Evolutionary conservation across 2,888 invertebrate genomes (phyloP), one percentile per base, ranked within the genome.

Genomic region (Tinea trinotella): DNA sequence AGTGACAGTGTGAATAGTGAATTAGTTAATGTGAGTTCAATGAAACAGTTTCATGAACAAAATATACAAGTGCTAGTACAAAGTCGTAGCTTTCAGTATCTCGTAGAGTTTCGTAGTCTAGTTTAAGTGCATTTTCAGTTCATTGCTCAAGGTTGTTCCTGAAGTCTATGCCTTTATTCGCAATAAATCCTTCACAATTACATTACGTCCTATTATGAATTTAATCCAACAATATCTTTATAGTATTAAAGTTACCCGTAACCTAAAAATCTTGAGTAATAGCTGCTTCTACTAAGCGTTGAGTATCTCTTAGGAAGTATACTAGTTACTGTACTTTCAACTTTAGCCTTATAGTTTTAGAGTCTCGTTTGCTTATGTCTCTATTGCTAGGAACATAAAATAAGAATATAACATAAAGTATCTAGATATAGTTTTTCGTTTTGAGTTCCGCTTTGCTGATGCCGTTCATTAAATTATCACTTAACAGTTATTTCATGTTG

Each of bases 1-100:
- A 58, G 61, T 72, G 68, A 71, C 73, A 72, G 74, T 63, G 62
- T 59, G 20, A 13, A 10, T 57, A 12, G 40, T 40, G 40, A 13
- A n/a, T 40, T 30, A 7, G 30, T n/a, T 30, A n/a, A 30, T 30
- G 30, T 30, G 30, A 30, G 30, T 30, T 7, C 30, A 7, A n/a
- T n/a, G n/a, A n/a, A n/a, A n/a, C n/a, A n/a, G n/a, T n/a, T n/a
- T n/a, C n/a, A n/a, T n/a, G n/a, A n/a, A n/a, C n/a, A n/a, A n/a
- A n/a, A n/a, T n/a, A n/a, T n/a, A n/a, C n/a, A n/a, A 7, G 30
- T 30, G 30, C 30, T 30, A 7, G 30, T 30, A 7, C 9, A 2
- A 2, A 13, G 1, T 17, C 40, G 40, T 17, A 36, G 36, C 36
- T 6, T 4, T 36, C 36, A 4, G 10, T 10, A 22, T 5, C 22